These are phyloP conservation scores for Acrobasis repandana DNA, from an alignment of 2,888 invertebrate genomes.

Conservation along the genomic window DNA sequence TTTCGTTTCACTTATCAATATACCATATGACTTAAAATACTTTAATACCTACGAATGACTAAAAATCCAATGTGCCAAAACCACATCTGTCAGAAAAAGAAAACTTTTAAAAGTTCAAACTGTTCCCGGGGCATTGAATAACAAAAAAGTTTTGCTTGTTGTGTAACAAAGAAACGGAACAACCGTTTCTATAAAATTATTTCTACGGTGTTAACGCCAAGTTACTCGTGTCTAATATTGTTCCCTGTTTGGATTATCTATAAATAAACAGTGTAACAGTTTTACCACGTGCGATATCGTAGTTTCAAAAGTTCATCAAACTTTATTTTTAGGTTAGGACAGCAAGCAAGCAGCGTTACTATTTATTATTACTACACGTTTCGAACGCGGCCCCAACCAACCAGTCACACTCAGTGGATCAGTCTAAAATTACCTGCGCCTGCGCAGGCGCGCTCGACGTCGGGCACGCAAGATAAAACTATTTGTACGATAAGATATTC, in stretches of 20 bases:
- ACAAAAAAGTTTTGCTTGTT: slow-evolving; percentile 7
- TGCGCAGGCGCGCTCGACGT: slow-evolving; percentile 68
- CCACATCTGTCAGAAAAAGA: not conserved
- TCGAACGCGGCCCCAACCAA: slow-evolving; percentile 50
- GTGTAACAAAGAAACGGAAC: slow-evolving; percentile 2
- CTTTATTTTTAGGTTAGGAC: slow-evolving; percentile 51
- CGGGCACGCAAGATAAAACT: slow-evolving; percentile 63
- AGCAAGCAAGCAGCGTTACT: slow-evolving; percentile 31
- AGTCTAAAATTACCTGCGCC: slow-evolving; percentile 79
- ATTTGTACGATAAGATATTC: slow-evolving; percentile 71
- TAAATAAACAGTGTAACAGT: slow-evolving; percentile 5
- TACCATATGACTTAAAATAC: too few relatives aligned
- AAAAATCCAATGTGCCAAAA: slow-evolving; percentile 4
- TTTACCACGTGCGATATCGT: slow-evolving; percentile 5
- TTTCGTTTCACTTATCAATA: too few relatives aligned
- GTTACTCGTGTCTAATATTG: not conserved
- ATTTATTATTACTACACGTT: slow-evolving; percentile 35
- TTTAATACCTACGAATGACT: not conserved
- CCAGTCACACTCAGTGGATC: slow-evolving; percentile 66
- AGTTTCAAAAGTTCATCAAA: slow-evolving; percentile 33
- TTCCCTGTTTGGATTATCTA: not conserved
- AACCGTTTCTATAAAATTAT: not conserved
- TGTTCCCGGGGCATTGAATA: slow-evolving; percentile 7
- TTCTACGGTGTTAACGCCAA: not conserved
- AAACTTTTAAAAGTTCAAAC: slow-evolving; percentile 18